These are phyloP conservation scores for Papilio demoleus DNA, from an alignment of 2,888 invertebrate genomes.

Conservation along the genomic window DNA sequence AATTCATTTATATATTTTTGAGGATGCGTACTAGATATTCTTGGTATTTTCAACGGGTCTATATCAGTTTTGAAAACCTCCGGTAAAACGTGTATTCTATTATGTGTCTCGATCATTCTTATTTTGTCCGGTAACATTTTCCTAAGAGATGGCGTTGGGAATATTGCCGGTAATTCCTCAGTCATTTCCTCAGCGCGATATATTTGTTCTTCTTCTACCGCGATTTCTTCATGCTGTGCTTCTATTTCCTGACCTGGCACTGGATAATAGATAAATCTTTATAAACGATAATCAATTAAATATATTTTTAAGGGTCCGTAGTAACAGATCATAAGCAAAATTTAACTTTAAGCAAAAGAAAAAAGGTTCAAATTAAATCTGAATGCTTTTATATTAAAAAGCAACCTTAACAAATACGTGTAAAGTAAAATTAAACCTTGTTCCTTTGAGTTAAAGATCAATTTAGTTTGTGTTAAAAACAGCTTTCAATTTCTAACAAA, in stretches of 20 bases:
- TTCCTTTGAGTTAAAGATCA: too few relatives aligned
- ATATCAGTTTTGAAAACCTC: slow-evolving; percentile 61
- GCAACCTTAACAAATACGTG: too few relatives aligned
- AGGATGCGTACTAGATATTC: slow-evolving; percentile 60
- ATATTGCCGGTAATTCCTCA: slow-evolving; percentile 57
- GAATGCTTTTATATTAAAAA: too few relatives aligned
- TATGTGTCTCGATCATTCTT: slow-evolving; percentile 61
- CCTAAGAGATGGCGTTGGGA: slow-evolving; percentile 69
- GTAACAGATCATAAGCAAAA: too few relatives aligned
- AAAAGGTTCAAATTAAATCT: too few relatives aligned
- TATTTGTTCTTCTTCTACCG: slow-evolving; percentile 49
- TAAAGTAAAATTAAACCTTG: too few relatives aligned
- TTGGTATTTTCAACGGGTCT: slow-evolving; percentile 66
- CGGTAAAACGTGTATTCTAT: slow-evolving; percentile 69
- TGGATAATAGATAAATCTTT: background rate
- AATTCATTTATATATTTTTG: slow-evolving; percentile 71
- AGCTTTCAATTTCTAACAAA: too few relatives aligned
- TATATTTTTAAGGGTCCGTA: too few relatives aligned
- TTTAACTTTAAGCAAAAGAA: too few relatives aligned
- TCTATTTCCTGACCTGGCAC: slow-evolving; percentile 20
- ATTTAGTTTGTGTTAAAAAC: too few relatives aligned
- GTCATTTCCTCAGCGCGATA: slow-evolving; percentile 45
- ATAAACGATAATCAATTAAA: background rate
- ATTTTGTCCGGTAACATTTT: slow-evolving; percentile 61
- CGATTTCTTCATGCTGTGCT: slow-evolving; percentile 37